Evolutionary conservation across 2,113 vertebrate species (phyloP).

Genomic region (Procavia capensis): DNA sequence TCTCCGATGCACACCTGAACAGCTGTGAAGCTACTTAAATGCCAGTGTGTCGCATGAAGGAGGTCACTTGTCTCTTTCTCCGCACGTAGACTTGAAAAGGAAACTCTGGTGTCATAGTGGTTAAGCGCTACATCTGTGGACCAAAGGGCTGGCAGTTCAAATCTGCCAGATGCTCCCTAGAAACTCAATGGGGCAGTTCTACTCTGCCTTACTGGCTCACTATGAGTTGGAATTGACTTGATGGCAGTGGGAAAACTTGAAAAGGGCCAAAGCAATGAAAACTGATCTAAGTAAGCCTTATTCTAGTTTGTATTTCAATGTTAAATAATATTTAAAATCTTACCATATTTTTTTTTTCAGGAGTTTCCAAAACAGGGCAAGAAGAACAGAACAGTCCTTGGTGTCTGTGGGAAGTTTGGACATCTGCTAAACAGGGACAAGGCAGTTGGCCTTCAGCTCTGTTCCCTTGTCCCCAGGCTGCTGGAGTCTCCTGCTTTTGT

Average conservation of each 20-base stretch:
- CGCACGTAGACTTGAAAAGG: background rate
- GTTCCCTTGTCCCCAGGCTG: background rate
- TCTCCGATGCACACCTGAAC: background rate
- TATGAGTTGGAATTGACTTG: too few species aligned
- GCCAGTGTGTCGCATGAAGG: background rate
- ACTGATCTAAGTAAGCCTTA: background rate
- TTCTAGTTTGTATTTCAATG: background rate
- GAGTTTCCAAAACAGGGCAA: background rate
- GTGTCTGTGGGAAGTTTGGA: background rate
- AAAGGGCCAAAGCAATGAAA: background rate
- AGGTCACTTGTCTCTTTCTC: background rate
- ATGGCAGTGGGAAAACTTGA: too few species aligned
- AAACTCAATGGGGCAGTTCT: too few species aligned
- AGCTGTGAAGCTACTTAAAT: background rate
- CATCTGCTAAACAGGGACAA: background rate
- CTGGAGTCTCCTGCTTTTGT: background rate
- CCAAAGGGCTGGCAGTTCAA: too few species aligned
- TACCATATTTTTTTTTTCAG: background rate
- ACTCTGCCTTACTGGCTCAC: too few species aligned
- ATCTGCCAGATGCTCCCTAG: too few species aligned
- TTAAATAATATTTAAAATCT: constrained; percentile 11
- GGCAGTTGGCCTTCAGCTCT: background rate
- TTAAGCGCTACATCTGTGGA: too few species aligned
- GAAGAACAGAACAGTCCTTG: background rate
- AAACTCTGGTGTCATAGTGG: too few species aligned